These are phyloP conservation scores for Myotis vivesi DNA, from an alignment of 2,797 vertebrate species.

Conservation along the genomic window DNA sequence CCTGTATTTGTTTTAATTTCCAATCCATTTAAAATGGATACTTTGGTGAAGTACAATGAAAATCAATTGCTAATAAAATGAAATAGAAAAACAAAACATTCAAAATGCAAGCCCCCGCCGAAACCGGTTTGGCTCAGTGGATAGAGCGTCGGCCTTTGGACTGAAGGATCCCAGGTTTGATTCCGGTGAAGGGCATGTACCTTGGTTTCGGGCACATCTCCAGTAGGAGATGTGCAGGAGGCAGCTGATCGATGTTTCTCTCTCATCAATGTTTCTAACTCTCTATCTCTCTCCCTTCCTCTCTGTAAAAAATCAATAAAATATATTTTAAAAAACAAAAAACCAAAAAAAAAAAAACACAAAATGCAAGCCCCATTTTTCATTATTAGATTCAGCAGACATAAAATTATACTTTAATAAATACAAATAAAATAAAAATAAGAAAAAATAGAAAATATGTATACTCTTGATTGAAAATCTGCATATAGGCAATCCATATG, in stretches of 20 bases:
- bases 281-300: too few relatives aligned
- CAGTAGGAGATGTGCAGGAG: too few relatives aligned
- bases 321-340: too few relatives aligned
- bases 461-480: neutral
- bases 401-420: neutral
- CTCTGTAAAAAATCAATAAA: too few relatives aligned
- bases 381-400: neutral
- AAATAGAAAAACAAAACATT: neutral
- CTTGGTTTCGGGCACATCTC: too few relatives aligned
- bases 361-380: neutral
- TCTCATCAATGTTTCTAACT: too few relatives aligned
- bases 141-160: too few relatives aligned
- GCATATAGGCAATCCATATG: neutral
- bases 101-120: neutral
- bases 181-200: too few relatives aligned
- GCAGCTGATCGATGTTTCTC: too few relatives aligned
- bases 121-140: too few relatives aligned
- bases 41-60: neutral
- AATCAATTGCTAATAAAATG: neutral
- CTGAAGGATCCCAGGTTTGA: too few relatives aligned
- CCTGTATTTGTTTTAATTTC: neutral
- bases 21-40: neutral
- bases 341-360: neutral
- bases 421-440: neutral
- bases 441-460: neutral